Base-by-base conservation (phyloP, 2,113 vertebrate genomes). In the Orcinus orca region DNA sequence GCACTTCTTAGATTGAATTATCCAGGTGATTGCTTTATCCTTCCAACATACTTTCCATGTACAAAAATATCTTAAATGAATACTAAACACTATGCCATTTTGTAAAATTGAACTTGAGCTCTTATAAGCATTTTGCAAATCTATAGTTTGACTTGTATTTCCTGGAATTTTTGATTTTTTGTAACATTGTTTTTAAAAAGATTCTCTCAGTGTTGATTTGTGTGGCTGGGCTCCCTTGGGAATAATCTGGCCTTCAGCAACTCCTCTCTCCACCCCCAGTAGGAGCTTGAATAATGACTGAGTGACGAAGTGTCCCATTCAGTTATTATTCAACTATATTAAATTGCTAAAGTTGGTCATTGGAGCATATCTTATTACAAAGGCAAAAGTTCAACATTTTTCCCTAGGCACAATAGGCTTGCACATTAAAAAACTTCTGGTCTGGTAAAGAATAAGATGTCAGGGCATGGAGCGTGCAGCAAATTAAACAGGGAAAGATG, bases 261-360 rank as follows among this genome's bases (percentile, higher is more conserved):
- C 25, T 14, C 65, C 17, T 97, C 55, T 84, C 23, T 84, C 50
- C 26, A 95, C 92, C 94, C 95, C 92, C 67, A 85, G 74, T 44
- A 93, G 29, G 92, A 96, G 80, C 94, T 96, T 94, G 96, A 93
- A 44, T 90, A 93, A 96, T 98, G 98, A 94, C 44, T 96, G 20
- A 86, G 71, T 81, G 50, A 96, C 53, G 97, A 97, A 98, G 95
- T 93, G 97, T 85, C 86, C 29, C 41, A 41, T 95, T 98, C 13
- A 94, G 97, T 98, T 98, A 95, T 90, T 97, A 95, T 92, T 97
- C 95, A 94, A 41, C 94, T 98, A 80, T 96, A 96, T 97, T 71
- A 97, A 97, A 29, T 65, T 96, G 97, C 97, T 91, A 96, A 98
- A 94, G 67, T 93, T 97, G 86, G 58, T 96, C 98, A 97, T 96